Evolutionary conservation across 2,888 invertebrate genomes (phyloP), one percentile per base, ranked within the genome.

Genomic region (Furcula furcula): DNA sequence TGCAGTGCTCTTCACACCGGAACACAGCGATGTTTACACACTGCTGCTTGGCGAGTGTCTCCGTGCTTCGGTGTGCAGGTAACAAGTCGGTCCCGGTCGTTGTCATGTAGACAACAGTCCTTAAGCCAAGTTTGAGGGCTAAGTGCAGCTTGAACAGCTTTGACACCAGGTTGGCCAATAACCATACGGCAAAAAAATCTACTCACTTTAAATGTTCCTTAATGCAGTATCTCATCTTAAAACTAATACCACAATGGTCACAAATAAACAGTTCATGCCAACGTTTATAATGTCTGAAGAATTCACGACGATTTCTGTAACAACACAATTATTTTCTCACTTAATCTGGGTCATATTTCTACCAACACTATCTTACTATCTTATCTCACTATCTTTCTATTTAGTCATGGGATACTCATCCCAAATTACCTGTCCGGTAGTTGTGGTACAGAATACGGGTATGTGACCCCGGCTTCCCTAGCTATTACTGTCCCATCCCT

Each of bases 151-250:
- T 7, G 1, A 23, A 15, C 7, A 2, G 6, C 3, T 6, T 11
- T 19, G 18, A 19, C 1, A 0, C 19, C 4, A 27, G 2, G 13
- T 4, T 4, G n/a, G 11, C 7, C 9, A 3, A 23, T 10, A 5
- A 23, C 7, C 21, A 21, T 21, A 21, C 1, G 4, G 7, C 10
- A 16, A 18, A 7, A 27, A 18, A 30, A 14, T 4, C 7, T 6
- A 30, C 45, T 35, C 15, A 76, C 76, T 63, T 63, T 9, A 77
- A 67, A 33, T 77, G 77, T 7, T 71, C 52, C 18, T 66, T 50
- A 16, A 77, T 69, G 31, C 71, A 70, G 37, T 75, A 72, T 29
- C 56, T 56, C 75, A 72, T 74, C 30, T 76, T 77, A 28, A 74
- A 76, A n/a, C 44, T 57, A 4, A 69, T 48, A 0, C 74, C 76